phyloP scores from a whole-genome alignment of 2,888 invertebrate species.

The Galerucella calmariensis region DNA sequence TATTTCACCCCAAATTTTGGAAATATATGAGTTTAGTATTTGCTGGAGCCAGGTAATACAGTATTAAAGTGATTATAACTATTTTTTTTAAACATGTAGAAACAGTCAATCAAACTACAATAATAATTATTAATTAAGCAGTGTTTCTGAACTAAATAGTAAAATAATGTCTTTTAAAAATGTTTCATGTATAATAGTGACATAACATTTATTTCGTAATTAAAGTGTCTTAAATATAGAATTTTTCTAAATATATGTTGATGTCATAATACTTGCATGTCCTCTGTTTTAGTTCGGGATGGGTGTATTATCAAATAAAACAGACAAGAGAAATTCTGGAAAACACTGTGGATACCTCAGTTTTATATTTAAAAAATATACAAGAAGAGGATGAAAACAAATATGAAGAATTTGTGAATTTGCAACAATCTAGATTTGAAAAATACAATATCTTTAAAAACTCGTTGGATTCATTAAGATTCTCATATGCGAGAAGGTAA shows the following conservation, averaged over 20 bases:
- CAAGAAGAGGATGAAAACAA: conserved; percentile 42
- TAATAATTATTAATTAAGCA: not conserved
- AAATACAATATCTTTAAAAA: conserved; percentile 44
- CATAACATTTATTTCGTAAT: not conserved
- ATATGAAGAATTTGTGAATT: conserved; percentile 48
- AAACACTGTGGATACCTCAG: conserved; percentile 59
- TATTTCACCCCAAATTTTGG: conserved; percentile 14
- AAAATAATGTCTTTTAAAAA: not conserved
- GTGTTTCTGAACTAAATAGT: no score
- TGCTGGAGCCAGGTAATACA: conserved; percentile 20
- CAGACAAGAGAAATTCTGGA: conserved; percentile 56
- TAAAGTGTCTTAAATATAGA: no score
- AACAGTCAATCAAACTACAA: conserved; percentile 42
- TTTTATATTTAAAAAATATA: conserved; percentile 55
- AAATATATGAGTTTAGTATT: conserved; percentile 18
- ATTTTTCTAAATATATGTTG: no score
- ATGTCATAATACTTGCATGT: not conserved
- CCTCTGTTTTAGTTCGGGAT: conserved; percentile 53
- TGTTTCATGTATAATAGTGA: conserved; percentile 9
- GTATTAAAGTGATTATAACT: not conserved
- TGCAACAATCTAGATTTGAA: conserved; percentile 46
- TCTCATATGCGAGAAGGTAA: conserved; percentile 66
- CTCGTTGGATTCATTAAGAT: conserved; percentile 57
- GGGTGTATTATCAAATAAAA: conserved; percentile 59
- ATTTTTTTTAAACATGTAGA: conserved; percentile 39